Percentiles rank a stretch among this genome's conserved stretches.
Conservation (phyloP, 2,113 vertebrate genomes). For the Thamnophis sirtalis region DNA sequence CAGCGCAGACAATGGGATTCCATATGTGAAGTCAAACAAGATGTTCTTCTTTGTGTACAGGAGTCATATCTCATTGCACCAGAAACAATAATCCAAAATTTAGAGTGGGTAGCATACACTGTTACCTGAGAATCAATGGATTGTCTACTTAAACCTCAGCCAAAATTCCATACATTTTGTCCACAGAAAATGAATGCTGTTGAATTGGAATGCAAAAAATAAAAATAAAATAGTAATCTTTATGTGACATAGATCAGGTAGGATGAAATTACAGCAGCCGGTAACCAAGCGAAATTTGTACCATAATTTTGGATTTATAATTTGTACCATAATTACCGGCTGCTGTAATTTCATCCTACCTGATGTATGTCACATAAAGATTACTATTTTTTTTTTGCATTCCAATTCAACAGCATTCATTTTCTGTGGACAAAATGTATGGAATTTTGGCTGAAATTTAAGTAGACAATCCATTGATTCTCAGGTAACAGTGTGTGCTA, state of each 20-base stretch:
- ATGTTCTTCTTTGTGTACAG: background rate
- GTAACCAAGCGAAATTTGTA: background rate
- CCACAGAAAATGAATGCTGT: background rate
- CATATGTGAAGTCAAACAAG: background rate
- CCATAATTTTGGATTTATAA: background rate
- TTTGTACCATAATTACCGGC: too few species aligned
- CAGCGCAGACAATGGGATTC: background rate
- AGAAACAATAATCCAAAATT: background rate
- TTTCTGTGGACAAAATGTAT: background rate
- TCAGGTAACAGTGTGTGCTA: background rate
- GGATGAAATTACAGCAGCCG: background rate
- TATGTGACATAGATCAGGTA: background rate
- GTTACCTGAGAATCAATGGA: background rate
- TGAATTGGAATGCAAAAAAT: background rate
- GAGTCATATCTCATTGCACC: background rate
- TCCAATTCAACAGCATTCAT: background rate
- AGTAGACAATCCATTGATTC: background rate
- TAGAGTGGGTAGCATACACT: background rate
- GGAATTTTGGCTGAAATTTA: background rate
- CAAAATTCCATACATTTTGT: background rate
- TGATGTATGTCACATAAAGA: background rate
- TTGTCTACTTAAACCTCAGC: background rate
- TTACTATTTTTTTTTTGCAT: background rate
- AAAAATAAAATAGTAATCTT: background rate
- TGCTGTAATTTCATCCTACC: background rate